Percentiles rank a stretch among this genome's conserved stretches.
Conservation (phyloP, 2,888 invertebrate genomes). For the Scotopteryx bipunctaria region DNA sequence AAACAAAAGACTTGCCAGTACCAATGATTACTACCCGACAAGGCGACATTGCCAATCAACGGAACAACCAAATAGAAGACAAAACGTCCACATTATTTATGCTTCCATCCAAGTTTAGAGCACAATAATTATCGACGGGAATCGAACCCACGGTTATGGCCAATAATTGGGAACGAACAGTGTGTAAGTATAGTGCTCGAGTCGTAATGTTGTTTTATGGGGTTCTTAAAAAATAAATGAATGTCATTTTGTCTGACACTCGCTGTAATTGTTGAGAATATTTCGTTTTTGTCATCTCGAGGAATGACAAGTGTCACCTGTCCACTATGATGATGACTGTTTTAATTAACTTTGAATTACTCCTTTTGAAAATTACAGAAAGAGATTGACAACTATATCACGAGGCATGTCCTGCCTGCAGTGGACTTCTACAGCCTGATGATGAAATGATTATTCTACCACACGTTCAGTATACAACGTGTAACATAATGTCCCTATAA, state of each 20-base stretch:
- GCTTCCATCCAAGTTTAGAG: conserved; percentile 45
- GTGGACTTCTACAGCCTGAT: too few species aligned
- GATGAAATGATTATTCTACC: too few species aligned
- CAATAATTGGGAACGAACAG: conserved; percentile 75
- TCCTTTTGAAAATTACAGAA: too few species aligned
- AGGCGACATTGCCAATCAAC: conserved; percentile 37
- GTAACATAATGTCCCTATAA: too few species aligned
- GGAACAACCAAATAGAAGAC: conserved; percentile 42
- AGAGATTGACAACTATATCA: too few species aligned
- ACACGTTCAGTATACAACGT: too few species aligned
- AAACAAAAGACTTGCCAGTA: not conserved
- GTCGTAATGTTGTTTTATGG: conserved; percentile 73
- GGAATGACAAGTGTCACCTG: not conserved
- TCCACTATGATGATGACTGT: too few species aligned
- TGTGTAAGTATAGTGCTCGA: conserved; percentile 67
- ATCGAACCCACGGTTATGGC: conserved; percentile 74
- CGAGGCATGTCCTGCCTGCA: too few species aligned
- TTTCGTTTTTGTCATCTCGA: conserved; percentile 28
- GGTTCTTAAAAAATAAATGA: conserved; percentile 70
- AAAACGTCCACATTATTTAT: conserved; percentile 46
- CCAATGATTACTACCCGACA: not conserved
- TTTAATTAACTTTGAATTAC: too few species aligned
- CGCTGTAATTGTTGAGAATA: conserved; percentile 32
- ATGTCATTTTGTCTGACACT: conserved; percentile 64
- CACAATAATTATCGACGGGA: conserved; percentile 70